Conservation (phyloP, 1,140 invertebrate species). For the Sitophilus oryzae region DNA sequence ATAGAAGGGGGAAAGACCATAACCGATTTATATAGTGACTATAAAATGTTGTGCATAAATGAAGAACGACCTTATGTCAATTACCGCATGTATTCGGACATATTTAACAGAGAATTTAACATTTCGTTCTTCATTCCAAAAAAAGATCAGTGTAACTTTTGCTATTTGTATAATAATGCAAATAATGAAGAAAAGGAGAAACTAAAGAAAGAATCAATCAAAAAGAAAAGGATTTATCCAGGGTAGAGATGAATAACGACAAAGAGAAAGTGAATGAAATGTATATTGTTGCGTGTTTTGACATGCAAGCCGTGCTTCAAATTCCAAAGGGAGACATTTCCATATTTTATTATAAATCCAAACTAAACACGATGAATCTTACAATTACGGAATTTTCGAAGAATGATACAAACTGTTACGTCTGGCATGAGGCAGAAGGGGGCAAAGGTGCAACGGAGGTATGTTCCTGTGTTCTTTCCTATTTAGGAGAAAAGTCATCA, state of each 20-base stretch:
- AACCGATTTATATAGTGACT: conserved; percentile 38
- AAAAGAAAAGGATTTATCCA: conserved; percentile 12
- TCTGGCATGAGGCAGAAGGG: conserved; percentile 45
- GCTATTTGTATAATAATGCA: conserved; percentile 21
- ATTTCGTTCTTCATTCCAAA: conserved; percentile 37
- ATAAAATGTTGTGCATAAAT: conserved; percentile 26
- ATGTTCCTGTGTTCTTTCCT: conserved; percentile 42
- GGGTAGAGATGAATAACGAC: conserved; percentile 11
- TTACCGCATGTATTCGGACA: conserved; percentile 33
- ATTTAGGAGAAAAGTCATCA: conserved; percentile 26
- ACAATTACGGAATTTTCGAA: conserved; percentile 39
- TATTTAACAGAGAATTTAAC: conserved; percentile 41
- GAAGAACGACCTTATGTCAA: conserved; percentile 25
- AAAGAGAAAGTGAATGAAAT: conserved; percentile 7
- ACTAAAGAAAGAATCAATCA: conserved; percentile 9
- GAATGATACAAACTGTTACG: conserved; percentile 37
- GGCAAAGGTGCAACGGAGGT: conserved; percentile 44
- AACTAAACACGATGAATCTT: conserved; percentile 45
- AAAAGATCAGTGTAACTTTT: conserved; percentile 22
- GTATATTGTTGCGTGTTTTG: conserved; percentile 32
- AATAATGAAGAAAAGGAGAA: conserved; percentile 3
- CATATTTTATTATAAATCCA: conserved; percentile 43
- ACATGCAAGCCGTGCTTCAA: conserved; percentile 40
- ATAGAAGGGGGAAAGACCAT: conserved; percentile 39
- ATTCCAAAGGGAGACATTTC: conserved; percentile 37